A percentile compares a stretch with the other conserved stretches of the same genome.
phyloP scores from a whole-genome alignment of 92 coral and sea anemone species.

The Epizoanthus rinbou region DNA sequence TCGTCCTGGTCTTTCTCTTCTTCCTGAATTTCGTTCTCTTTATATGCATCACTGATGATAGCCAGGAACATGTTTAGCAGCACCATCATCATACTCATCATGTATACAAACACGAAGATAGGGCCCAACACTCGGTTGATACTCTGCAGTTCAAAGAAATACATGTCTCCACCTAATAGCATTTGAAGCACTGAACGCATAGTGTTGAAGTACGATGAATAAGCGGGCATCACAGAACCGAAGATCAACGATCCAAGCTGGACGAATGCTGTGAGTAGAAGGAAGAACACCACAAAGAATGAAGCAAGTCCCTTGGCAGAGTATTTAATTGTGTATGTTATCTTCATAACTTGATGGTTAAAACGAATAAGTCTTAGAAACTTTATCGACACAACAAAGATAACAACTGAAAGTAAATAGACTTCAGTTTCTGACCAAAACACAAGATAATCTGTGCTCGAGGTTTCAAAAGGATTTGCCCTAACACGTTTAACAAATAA shows the following conservation, averaged over 20 bases:
- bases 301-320: slow-evolving; percentile 70
- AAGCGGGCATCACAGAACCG: slow-evolving; percentile 60
- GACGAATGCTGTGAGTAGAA: slow-evolving; percentile 69
- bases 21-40: slow-evolving; percentile 20
- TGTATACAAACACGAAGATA: slow-evolving; percentile 62
- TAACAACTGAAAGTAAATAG: slow-evolving; percentile 73
- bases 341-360: slow-evolving; percentile 68
- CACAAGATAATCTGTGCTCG: slow-evolving; percentile 75
- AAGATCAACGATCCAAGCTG: slow-evolving; percentile 81
- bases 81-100: slow-evolving; percentile 74
- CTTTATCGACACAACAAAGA: slow-evolving; percentile 79
- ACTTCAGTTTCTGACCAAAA: slow-evolving; percentile 77
- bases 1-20: slow-evolving; percentile 48
- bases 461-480: slow-evolving; percentile 80
- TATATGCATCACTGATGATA: slow-evolving; percentile 69
- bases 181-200: slow-evolving; percentile 71
- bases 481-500: slow-evolving; percentile 67
- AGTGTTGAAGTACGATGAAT: slow-evolving; percentile 73
- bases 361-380: slow-evolving; percentile 74
- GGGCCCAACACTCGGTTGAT: slow-evolving; percentile 65
- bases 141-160: slow-evolving; percentile 62
- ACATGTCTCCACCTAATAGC: slow-evolving; percentile 85
- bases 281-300: slow-evolving; percentile 72
- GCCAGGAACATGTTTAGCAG: slow-evolving; percentile 87
- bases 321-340: slow-evolving; percentile 60